Conservation (phyloP, 2,888 invertebrate species). For the Ornithoptera priamus region DNA sequence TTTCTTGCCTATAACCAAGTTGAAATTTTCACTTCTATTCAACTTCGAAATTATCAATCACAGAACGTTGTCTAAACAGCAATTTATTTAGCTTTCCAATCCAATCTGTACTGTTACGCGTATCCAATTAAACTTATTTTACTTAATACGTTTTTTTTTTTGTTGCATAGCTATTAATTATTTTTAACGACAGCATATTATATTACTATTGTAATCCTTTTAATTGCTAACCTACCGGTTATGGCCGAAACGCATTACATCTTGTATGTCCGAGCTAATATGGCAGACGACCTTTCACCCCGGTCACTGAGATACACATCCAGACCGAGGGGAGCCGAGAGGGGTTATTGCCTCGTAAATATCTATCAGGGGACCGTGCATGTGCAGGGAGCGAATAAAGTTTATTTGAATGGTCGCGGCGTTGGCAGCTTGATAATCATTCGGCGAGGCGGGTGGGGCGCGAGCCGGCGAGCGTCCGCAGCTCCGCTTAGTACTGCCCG, state of each 20-base stretch:
- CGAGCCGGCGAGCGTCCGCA: conserved; percentile 47
- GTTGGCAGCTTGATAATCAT: conserved; percentile 69
- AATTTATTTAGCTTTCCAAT: conserved; percentile 14
- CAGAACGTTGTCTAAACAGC: conserved; percentile 7
- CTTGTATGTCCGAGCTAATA: conserved; percentile 55
- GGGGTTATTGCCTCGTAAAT: conserved; percentile 76
- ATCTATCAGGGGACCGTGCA: conserved; percentile 63
- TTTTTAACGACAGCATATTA: not conserved
- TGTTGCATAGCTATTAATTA: not conserved
- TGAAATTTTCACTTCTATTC: conserved; percentile 33
- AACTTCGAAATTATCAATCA: conserved; percentile 18
- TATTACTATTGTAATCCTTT: conserved; percentile 3
- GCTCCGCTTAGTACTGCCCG: conserved; percentile 59
- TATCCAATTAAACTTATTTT: conserved; percentile 2
- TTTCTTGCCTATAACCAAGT: conserved; percentile 31
- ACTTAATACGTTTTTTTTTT: conserved; percentile 5
- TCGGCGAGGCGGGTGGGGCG: conserved; percentile 71
- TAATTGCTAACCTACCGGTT: not conserved
- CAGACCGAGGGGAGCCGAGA: conserved; percentile 70
- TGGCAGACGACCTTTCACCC: conserved; percentile 59
- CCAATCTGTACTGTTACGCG: conserved; percentile 12
- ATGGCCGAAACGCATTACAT: conserved; percentile 12
- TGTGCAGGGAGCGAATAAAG: conserved; percentile 76
- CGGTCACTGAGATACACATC: conserved; percentile 71
- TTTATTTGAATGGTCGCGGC: conserved; percentile 72